A percentile compares a stretch with the other conserved stretches of the same genome.
These are phyloP conservation scores for Pemphigus obesinymphae DNA, from an alignment of 1,140 invertebrate genomes.

Conservation along the genomic window DNA sequence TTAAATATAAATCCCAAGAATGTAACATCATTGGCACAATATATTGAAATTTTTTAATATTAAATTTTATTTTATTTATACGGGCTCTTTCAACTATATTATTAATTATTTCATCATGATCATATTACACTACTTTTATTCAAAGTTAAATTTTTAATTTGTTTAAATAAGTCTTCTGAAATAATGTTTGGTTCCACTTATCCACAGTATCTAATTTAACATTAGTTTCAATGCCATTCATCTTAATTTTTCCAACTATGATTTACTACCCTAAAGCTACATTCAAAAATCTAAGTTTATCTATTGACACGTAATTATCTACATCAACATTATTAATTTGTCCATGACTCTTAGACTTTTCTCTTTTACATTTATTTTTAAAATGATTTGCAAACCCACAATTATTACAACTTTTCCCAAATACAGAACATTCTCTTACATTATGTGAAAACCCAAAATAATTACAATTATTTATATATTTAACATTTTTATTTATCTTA, in stretches of 20 bases:
- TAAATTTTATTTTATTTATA: too few species aligned
- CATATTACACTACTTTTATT: too few species aligned
- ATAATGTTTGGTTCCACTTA: too few species aligned
- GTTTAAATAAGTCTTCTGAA: too few species aligned
- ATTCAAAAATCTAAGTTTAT: not conserved
- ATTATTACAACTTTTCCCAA: not conserved
- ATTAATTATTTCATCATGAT: too few species aligned
- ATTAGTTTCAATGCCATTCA: too few species aligned
- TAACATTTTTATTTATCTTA: not conserved
- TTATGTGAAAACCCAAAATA: slow-evolving; percentile 35
- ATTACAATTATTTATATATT: not conserved
- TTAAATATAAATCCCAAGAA: too few species aligned
- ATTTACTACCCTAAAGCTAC: not conserved
- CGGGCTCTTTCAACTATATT: too few species aligned
- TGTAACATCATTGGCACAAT: too few species aligned
- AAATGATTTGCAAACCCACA: not conserved
- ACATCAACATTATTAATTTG: slow-evolving; percentile 3
- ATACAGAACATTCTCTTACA: slow-evolving; percentile 37
- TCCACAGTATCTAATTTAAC: too few species aligned
- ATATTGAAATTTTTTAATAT: too few species aligned
- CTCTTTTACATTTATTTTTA: not conserved
- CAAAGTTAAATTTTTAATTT: too few species aligned
- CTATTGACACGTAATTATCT: slow-evolving; percentile 30
- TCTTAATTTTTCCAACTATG: not conserved
- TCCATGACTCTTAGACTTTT: not conserved